Evolutionary conservation across 2,113 vertebrate species (phyloP).

Genomic region (Cephalopterus ornatus): DNA sequence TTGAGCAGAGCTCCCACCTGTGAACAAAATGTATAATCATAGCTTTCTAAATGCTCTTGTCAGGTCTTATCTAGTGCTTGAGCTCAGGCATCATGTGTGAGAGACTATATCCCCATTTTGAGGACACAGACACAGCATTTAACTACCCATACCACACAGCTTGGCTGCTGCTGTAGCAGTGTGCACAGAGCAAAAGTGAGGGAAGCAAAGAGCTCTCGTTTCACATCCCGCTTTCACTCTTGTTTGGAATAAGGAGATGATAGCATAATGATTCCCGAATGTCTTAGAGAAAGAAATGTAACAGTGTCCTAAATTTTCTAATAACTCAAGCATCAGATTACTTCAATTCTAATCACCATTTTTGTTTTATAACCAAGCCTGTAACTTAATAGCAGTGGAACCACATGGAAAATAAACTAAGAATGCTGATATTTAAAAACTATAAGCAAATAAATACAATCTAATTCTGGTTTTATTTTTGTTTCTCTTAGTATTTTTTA

Average conservation of each 20-base stretch:
- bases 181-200: fast-evolving
- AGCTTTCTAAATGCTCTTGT: neutral
- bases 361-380: neutral
- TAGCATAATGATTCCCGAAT: neutral
- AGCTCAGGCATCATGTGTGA: fast-evolving
- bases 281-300: neutral
- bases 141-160: fast-evolving
- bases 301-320: neutral
- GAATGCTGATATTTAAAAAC: neutral
- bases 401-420: neutral
- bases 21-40: neutral
- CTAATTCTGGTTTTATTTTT: neutral
- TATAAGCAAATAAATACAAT: neutral
- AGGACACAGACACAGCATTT: neutral
- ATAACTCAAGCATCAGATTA: neutral
- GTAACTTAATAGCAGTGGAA: neutral
- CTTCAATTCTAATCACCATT: neutral
- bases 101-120: neutral
- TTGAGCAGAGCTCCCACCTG: neutral
- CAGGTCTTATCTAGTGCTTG: neutral
- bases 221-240: neutral
- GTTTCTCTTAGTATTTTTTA: neutral
- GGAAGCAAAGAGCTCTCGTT: neutral
- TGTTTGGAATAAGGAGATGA: neutral
- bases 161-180: neutral